These are phyloP conservation scores for Sciurus vulgaris DNA, from an alignment of 2,797 vertebrate species.

Conservation along the genomic window DNA sequence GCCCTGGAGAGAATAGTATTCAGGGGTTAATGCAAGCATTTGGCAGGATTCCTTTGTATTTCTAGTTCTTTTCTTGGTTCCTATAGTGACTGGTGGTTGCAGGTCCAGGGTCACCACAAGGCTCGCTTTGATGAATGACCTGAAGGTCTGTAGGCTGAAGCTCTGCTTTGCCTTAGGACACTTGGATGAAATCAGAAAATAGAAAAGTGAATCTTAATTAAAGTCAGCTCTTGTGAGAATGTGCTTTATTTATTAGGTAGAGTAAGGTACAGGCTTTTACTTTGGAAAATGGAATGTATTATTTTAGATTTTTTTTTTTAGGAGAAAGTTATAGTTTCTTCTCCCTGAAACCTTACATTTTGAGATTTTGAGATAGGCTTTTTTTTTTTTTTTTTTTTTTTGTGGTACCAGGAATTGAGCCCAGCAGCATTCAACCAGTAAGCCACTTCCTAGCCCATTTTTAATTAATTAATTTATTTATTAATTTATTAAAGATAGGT, in stretches of 20 bases:
- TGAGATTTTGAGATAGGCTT: background rate
- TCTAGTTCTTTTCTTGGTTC: background rate
- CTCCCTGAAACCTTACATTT: background rate
- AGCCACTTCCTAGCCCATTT: too few species aligned
- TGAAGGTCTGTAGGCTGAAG: too few species aligned
- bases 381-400: background rate
- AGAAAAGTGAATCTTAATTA: background rate
- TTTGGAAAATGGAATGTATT: background rate
- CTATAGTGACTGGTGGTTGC: background rate
- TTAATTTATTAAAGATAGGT: too few species aligned
- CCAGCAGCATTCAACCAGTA: too few species aligned
- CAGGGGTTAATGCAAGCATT: background rate
- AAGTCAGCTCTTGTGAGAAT: background rate
- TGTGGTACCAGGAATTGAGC: too few species aligned
- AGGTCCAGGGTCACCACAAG: accelerated
- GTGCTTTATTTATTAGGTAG: background rate
- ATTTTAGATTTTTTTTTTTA: conserved; percentile 6
- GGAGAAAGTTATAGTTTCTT: conserved; percentile 10
- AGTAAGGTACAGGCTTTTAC: background rate
- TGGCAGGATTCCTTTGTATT: background rate
- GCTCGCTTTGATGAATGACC: background rate
- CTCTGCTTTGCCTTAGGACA: background rate
- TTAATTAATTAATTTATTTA: too few species aligned
- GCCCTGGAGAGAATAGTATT: background rate
- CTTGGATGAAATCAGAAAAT: background rate